Evolutionary conservation across 2,113 vertebrate genomes (phyloP).

Genomic region (Lampris megalopsis): DNA sequence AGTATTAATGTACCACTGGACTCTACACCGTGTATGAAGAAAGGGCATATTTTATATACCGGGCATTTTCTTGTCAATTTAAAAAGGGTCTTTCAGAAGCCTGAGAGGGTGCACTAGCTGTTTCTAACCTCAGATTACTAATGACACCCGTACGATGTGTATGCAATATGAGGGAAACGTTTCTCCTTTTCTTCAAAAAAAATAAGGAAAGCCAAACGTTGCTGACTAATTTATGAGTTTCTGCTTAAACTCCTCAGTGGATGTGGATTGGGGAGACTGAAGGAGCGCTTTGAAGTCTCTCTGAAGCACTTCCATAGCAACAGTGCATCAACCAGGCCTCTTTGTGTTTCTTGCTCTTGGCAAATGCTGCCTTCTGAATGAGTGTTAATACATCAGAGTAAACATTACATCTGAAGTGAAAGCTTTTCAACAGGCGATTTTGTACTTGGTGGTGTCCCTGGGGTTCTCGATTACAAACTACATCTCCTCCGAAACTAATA

Average conservation of each 20-base stretch:
- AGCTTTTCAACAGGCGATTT: conserved; percentile 1
- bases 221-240: conserved; percentile 35
- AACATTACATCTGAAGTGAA: conserved; percentile 27
- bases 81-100: background rate
- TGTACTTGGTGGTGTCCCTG: conserved; percentile 30
- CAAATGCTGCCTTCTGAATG: conserved; percentile 18
- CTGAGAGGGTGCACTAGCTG: background rate
- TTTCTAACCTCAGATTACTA: background rate
- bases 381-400: conserved; percentile 14
- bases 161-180: background rate
- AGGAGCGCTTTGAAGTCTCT: conserved; percentile 38
- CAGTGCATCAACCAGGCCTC: conserved; percentile 36
- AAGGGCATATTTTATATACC: background rate
- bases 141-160: background rate
- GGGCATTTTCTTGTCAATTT: background rate
- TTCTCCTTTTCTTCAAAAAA: background rate
- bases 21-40: background rate
- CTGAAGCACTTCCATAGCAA: conserved; percentile 54
- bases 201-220: background rate
- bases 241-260: conserved; percentile 9
- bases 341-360: conserved; percentile 39
- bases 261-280: conserved; percentile 22
- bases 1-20: too few relatives aligned
- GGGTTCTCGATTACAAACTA: conserved; percentile 10
- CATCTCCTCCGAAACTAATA: conserved; percentile 28